A percentile compares a stretch with the other conserved stretches of the same genome.
These are phyloP conservation scores for Phasia obesa DNA, from an alignment of 2,888 invertebrate genomes.

Conservation along the genomic window DNA sequence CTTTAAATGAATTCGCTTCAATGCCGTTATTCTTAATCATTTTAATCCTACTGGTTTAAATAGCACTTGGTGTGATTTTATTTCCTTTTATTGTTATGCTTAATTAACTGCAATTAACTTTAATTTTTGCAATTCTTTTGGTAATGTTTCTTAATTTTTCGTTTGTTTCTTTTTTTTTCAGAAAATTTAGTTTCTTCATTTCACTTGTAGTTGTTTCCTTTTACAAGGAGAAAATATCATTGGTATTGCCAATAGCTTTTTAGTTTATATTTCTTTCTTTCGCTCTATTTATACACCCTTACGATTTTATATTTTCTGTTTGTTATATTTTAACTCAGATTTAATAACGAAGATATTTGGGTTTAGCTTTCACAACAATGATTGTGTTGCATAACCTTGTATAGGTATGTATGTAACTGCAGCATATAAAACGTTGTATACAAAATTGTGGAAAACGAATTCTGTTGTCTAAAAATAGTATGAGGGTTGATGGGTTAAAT, in stretches of 20 bases:
- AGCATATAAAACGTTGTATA: conserved; percentile 8
- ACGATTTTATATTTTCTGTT: background rate
- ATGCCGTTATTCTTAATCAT: background rate
- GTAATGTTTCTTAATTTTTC: background rate
- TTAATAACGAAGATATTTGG: conserved; percentile 40
- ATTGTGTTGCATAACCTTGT: background rate
- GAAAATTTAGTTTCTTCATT: background rate
- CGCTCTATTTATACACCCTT: too few species aligned
- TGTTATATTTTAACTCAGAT: background rate
- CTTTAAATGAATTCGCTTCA: background rate
- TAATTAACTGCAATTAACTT: conserved; percentile 31
- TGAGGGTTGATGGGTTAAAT: conserved; percentile 31
- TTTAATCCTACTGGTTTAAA: background rate
- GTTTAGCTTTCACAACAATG: conserved; percentile 27
- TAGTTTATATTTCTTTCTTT: background rate
- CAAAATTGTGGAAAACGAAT: too few species aligned
- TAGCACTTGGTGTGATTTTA: conserved; percentile 18
- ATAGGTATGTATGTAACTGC: background rate
- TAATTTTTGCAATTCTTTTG: conserved; percentile 16
- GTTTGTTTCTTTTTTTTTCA: background rate
- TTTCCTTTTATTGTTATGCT: conserved; percentile 8
- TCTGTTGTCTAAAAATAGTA: conserved; percentile 42
- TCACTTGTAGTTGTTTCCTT: background rate
- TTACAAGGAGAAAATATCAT: too few species aligned
- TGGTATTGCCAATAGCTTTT: too few species aligned